Evolutionary conservation across 2,113 vertebrate species (phyloP).

Genomic region (Otis tarda): DNA sequence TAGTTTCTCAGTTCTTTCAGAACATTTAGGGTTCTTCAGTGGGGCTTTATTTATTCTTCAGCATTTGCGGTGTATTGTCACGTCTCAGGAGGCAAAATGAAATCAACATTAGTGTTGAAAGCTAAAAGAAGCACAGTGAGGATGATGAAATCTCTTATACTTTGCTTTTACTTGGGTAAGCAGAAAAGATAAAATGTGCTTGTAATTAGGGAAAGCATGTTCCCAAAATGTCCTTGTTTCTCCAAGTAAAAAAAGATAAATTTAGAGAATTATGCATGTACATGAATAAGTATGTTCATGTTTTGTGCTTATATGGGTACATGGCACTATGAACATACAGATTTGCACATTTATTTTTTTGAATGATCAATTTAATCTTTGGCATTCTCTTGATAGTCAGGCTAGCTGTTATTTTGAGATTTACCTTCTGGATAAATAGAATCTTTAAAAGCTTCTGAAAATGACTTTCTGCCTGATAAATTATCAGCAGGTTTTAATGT

Average conservation of each 20-base stretch:
- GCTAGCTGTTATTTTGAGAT: background rate
- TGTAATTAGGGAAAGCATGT: background rate
- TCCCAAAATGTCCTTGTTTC: background rate
- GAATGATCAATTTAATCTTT: background rate
- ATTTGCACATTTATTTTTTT: background rate
- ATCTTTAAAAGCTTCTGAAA: background rate
- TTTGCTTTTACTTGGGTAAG: background rate
- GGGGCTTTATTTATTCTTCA: background rate
- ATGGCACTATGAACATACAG: background rate
- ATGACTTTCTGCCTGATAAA: background rate
- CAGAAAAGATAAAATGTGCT: background rate
- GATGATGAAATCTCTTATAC: background rate
- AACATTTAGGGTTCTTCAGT: background rate
- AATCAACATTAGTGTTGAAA: background rate
- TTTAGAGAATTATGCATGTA: background rate
- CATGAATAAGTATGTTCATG: background rate
- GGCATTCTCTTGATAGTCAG: background rate
- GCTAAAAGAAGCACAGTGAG: background rate
- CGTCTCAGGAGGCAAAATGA: background rate
- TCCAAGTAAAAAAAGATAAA: fast-evolving
- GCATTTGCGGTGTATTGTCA: background rate
- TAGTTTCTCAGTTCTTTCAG: background rate
- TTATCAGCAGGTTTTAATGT: background rate
- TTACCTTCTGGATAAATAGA: background rate
- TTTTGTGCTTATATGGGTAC: background rate